Evolutionary conservation across 2,113 vertebrate species (phyloP).

Genomic region (Phaethornis superciliosus): DNA sequence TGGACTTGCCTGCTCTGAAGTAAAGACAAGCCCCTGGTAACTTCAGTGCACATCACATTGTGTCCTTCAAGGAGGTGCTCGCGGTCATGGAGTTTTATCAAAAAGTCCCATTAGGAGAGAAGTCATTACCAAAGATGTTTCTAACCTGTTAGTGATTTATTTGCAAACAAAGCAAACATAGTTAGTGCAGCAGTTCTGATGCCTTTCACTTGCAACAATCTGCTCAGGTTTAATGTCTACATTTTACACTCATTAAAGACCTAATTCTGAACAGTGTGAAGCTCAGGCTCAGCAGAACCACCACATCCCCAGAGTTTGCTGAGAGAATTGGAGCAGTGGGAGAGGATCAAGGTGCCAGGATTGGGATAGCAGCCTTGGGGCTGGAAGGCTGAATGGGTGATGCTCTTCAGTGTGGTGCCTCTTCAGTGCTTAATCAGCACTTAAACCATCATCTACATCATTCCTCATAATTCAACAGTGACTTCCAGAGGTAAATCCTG

Average conservation of each 20-base stretch:
- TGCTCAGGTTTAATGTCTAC: background rate
- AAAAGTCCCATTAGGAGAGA: background rate
- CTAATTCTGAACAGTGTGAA: background rate
- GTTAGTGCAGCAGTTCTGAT: background rate
- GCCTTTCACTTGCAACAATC: background rate
- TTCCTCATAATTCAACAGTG: background rate
- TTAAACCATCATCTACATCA: accelerated
- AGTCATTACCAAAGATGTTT: background rate
- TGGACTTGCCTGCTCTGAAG: background rate
- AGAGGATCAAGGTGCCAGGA: accelerated
- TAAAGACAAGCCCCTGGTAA: background rate
- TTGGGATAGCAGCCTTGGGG: accelerated
- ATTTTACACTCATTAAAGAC: background rate
- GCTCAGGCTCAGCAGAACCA: background rate
- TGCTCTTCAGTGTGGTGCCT: background rate
- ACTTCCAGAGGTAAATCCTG: background rate
- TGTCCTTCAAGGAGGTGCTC: background rate
- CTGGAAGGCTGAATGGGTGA: background rate
- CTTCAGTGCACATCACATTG: background rate
- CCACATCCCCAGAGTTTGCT: accelerated
- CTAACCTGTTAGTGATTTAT: background rate
- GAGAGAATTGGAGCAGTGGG: background rate
- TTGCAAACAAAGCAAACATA: background rate
- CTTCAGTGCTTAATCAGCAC: background rate
- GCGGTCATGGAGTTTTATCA: background rate